phyloP scores from a whole-genome alignment of 37 sponge, comb jelly and placozoan species.

The Petrosia ficiformis region DNA sequence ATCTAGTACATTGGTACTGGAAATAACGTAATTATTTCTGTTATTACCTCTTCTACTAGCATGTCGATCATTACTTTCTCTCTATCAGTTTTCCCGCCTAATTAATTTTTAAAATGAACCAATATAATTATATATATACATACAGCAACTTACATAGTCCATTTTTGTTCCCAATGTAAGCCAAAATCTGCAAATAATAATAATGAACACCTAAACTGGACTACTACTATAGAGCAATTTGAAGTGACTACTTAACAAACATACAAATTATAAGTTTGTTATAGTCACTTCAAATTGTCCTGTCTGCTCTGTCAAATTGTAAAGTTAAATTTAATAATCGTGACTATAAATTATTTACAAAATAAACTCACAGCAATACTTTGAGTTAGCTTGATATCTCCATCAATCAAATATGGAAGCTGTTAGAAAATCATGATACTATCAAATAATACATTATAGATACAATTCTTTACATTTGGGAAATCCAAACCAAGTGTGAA shows the following conservation, averaged over 20 bases:
- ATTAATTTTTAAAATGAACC: background rate
- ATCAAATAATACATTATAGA: background rate
- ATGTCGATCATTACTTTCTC: background rate
- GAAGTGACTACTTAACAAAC: no score
- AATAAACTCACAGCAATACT: slow-evolving; percentile 79
- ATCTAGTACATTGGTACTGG: no score
- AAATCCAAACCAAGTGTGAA: slow-evolving; percentile 74
- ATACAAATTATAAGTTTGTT: no score
- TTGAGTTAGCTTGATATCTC: slow-evolving; percentile 81
- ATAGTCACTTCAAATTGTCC: no score
- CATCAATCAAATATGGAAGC: slow-evolving; percentile 91
- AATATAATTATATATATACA: background rate
- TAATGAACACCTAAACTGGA: no score
- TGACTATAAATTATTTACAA: background rate
- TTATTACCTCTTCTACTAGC: background rate
- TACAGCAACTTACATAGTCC: background rate
- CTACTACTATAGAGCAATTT: no score
- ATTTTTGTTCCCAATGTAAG: background rate
- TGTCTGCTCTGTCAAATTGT: no score
- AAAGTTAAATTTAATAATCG: background rate
- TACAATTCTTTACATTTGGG: slow-evolving; percentile 58
- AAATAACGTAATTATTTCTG: no score
- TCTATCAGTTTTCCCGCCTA: background rate
- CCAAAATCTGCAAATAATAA: background rate
- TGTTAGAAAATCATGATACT: background rate